A percentile compares a stretch with the other conserved stretches of the same genome.
Evolutionary conservation across 2,113 vertebrate genomes (phyloP).

Genomic region (Hemibagrus wyckioides): DNA sequence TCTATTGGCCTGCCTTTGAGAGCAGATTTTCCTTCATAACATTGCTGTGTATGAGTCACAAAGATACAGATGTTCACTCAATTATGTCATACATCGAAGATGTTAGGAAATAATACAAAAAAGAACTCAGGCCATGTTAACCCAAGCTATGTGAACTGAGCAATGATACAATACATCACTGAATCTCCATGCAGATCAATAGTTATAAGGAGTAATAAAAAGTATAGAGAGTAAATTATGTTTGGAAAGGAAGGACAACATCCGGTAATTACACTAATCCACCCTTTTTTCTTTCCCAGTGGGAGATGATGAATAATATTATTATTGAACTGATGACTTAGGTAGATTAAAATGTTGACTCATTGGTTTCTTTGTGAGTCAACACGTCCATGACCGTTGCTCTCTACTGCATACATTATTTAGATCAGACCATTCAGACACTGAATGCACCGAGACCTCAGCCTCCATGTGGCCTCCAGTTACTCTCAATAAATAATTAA

Average conservation of each 20-base stretch:
- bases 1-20: not conserved
- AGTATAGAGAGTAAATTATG: not conserved
- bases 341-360: constrained; percentile 5
- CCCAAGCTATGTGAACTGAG: not conserved
- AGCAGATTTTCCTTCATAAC: not conserved
- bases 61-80: not conserved
- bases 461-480: constrained; percentile 44
- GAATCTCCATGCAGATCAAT: not conserved
- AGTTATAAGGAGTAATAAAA: not conserved
- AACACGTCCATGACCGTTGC: constrained; percentile 22
- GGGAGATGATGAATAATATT: constrained; percentile 17
- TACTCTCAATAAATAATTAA: constrained; percentile 53
- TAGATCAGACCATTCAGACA: constrained; percentile 42
- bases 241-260: not conserved
- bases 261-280: constrained; percentile 5
- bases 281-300: not conserved
- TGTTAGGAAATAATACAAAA: not conserved
- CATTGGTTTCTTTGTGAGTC: constrained; percentile 26
- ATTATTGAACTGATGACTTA: constrained; percentile 19
- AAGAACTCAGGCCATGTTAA: not conserved
- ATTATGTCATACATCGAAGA: not conserved
- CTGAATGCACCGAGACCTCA: constrained; percentile 43
- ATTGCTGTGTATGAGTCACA: constrained; percentile 3
- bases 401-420: constrained; percentile 50
- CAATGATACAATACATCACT: not conserved